phyloP scores from a whole-genome alignment of 2,113 vertebrate genomes.

The Coreoperca whiteheadi region DNA sequence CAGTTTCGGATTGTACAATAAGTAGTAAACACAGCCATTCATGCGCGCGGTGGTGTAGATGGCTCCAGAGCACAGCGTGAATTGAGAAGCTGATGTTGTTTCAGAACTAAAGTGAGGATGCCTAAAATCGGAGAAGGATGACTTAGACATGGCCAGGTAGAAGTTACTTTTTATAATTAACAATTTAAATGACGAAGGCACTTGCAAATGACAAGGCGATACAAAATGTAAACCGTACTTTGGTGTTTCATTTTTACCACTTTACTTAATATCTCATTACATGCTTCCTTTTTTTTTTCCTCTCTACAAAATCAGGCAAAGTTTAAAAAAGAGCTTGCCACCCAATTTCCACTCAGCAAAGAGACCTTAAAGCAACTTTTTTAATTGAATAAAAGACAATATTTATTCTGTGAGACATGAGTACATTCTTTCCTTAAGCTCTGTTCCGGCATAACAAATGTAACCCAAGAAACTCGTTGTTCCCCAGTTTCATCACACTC shows the following conservation, averaged over 20 bases:
- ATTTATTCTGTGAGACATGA: not conserved
- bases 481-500: not conserved
- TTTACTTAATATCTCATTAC: too few species aligned
- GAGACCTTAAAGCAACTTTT: not conserved
- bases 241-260: too few species aligned
- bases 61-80: not conserved
- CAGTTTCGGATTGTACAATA: not conserved
- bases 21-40: conserved; percentile 4
- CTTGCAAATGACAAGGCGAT: too few species aligned
- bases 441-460: not conserved
- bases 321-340: not conserved
- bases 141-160: not conserved
- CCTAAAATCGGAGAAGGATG: not conserved
- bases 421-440: not conserved
- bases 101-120: not conserved
- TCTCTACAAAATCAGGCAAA: too few species aligned
- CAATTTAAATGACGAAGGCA: too few species aligned
- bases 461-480: not conserved
- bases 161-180: too few species aligned
- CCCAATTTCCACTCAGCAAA: not conserved
- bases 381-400: not conserved
- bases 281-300: too few species aligned
- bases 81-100: not conserved
- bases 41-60: not conserved
- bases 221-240: too few species aligned